Conservation (phyloP, 92 coral and sea anemone genomes). For the Palythoa heliodiscus region DNA sequence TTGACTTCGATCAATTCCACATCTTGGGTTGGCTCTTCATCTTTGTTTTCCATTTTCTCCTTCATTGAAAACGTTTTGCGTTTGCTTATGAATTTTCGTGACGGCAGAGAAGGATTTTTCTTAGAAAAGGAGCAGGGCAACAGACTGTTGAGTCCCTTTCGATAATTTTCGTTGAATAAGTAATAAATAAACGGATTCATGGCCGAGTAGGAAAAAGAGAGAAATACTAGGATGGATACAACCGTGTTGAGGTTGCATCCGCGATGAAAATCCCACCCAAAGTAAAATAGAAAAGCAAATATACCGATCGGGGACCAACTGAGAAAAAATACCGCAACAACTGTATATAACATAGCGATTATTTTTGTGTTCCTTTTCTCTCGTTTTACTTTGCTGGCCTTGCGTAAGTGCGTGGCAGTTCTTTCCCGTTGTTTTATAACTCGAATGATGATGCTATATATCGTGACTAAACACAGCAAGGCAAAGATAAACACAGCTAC, state of each 20-base stretch:
- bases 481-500: not conserved
- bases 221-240: slow-evolving; percentile 18
- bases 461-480: not conserved
- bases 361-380: slow-evolving; percentile 16
- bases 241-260: slow-evolving; percentile 29
- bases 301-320: slow-evolving; percentile 31
- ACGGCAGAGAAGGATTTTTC: not conserved
- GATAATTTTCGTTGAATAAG: slow-evolving; percentile 33
- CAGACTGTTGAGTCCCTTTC: slow-evolving; percentile 23
- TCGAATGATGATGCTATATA: slow-evolving; percentile 9
- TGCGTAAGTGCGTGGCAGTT: not conserved
- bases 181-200: slow-evolving; percentile 36
- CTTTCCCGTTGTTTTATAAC: slow-evolving; percentile 14
- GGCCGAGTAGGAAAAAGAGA: slow-evolving; percentile 37
- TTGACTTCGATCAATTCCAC: slow-evolving; percentile 19
- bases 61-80: slow-evolving; percentile 1
- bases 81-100: not conserved
- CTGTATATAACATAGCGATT: slow-evolving; percentile 3
- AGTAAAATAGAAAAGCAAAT: slow-evolving; percentile 17
- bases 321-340: slow-evolving; percentile 22
- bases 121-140: not conserved
- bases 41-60: not conserved
- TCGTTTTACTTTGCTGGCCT: slow-evolving; percentile 16
- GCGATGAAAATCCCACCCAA: slow-evolving; percentile 32
- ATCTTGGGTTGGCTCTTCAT: not conserved